Evolutionary conservation across 2,113 vertebrate genomes (phyloP).

Genomic region (Gavialis gangeticus): DNA sequence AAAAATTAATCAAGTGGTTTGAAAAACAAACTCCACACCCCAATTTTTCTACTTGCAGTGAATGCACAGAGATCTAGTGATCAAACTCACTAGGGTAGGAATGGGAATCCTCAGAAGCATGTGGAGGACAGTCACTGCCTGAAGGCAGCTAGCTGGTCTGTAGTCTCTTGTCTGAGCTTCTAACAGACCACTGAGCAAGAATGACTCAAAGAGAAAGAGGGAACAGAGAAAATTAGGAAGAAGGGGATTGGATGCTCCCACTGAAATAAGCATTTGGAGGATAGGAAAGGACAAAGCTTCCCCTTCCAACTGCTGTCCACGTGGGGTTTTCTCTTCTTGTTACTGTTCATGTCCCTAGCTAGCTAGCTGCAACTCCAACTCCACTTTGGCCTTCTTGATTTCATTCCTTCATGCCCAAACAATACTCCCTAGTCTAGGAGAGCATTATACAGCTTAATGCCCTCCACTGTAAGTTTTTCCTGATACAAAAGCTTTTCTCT

Average conservation of each 20-base stretch:
- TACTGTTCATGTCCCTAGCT: too few relatives aligned
- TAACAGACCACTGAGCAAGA: not conserved
- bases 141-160: not conserved
- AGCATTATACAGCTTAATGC: not conserved
- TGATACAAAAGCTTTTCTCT: not conserved
- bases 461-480: not conserved
- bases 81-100: fast-evolving
- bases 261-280: not conserved
- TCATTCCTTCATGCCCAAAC: too few relatives aligned
- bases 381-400: too few relatives aligned
- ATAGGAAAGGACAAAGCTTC: not conserved
- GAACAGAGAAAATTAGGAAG: not conserved
- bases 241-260: not conserved
- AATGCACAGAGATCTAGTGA: not conserved
- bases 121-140: not conserved
- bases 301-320: not conserved
- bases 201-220: not conserved
- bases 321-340: too few relatives aligned
- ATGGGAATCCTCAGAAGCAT: not conserved
- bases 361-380: too few relatives aligned
- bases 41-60: not conserved
- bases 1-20: not conserved
- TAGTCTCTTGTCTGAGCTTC: not conserved
- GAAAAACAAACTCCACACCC: not conserved
- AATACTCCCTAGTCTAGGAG: not conserved